Percentiles rank a stretch among this genome's conserved stretches.
These are phyloP conservation scores for Philaethria dido DNA, from an alignment of 2,888 invertebrate species.

Conservation along the genomic window DNA sequence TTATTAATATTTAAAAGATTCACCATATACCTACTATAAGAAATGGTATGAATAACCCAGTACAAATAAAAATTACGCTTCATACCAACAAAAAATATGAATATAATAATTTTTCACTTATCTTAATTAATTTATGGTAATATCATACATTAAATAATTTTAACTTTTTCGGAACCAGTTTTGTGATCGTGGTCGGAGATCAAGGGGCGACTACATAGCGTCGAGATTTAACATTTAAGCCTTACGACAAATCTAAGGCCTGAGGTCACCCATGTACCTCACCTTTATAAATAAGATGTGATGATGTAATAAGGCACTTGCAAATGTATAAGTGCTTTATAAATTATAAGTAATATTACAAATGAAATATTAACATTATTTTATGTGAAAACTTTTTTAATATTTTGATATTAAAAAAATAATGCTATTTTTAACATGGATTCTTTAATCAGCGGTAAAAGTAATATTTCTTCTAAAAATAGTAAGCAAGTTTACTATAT, in stretches of 20 bases:
- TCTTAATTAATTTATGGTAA: constrained; percentile 8
- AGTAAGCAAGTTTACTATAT: not conserved
- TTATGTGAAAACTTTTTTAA: not conserved
- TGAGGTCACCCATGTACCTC: constrained; percentile 64
- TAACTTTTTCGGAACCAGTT: constrained; percentile 27
- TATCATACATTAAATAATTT: not conserved
- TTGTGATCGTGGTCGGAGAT: constrained; percentile 12
- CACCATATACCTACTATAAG: not conserved
- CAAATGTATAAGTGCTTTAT: constrained; percentile 47
- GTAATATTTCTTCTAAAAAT: not conserved
- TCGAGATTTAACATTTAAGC: constrained; percentile 27
- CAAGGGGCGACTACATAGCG: constrained; percentile 16
- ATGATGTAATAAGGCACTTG: constrained; percentile 58
- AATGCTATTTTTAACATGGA: too few species aligned
- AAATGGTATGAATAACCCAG: not conserved
- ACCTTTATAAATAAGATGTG: constrained; percentile 66
- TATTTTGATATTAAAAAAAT: too few species aligned
- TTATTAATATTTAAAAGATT: not conserved
- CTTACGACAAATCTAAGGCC: constrained; percentile 36
- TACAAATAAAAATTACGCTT: not conserved
- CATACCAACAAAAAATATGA: not conserved
- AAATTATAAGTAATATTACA: constrained; percentile 4
- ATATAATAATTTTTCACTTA: not conserved
- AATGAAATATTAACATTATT: not conserved
- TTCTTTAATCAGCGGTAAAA: too few species aligned